Percentiles rank a stretch among this genome's conserved stretches.
Conservation (phyloP, 1,140 invertebrate species). For the Sycophila sp. region DNA sequence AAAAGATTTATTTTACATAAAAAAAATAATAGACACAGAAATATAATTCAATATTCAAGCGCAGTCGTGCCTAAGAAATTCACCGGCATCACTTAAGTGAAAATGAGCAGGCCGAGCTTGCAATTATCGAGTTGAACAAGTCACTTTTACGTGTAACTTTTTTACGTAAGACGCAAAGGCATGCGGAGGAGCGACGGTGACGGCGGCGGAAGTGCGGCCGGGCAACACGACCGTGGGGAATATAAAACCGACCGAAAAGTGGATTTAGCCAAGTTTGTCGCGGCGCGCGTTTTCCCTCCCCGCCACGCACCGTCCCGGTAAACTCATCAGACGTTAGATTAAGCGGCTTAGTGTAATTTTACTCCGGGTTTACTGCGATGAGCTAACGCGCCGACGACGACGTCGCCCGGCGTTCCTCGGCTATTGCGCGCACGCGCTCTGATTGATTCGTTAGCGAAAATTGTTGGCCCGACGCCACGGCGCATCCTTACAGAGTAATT, state of each 20-base stretch:
- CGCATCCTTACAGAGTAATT: no score
- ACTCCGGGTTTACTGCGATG: conserved; percentile 23
- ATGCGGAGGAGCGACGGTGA: no score
- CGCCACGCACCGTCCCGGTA: conserved; percentile 18
- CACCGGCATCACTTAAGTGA: neutral
- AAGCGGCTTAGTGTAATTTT: conserved; percentile 34
- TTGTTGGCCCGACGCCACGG: no score
- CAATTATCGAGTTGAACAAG: neutral
- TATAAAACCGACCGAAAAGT: conserved; percentile 30
- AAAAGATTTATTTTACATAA: no score
- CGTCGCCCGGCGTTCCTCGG: no score
- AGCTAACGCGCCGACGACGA: conserved; percentile 6
- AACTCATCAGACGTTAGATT: conserved; percentile 38
- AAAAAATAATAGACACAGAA: no score
- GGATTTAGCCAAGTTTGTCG: conserved; percentile 32
- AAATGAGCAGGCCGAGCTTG: neutral
- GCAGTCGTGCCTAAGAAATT: no score
- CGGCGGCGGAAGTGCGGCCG: neutral
- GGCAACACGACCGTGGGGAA: no score
- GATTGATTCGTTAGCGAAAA: no score
- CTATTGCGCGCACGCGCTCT: no score
- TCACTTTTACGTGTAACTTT: neutral
- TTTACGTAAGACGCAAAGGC: conserved; percentile 5
- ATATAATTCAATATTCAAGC: no score
- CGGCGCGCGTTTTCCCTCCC: neutral